Percentiles rank a stretch among this genome's conserved stretches.
These are phyloP conservation scores for Bufo gargarizans DNA, from an alignment of 2,113 vertebrate genomes.

Conservation along the genomic window DNA sequence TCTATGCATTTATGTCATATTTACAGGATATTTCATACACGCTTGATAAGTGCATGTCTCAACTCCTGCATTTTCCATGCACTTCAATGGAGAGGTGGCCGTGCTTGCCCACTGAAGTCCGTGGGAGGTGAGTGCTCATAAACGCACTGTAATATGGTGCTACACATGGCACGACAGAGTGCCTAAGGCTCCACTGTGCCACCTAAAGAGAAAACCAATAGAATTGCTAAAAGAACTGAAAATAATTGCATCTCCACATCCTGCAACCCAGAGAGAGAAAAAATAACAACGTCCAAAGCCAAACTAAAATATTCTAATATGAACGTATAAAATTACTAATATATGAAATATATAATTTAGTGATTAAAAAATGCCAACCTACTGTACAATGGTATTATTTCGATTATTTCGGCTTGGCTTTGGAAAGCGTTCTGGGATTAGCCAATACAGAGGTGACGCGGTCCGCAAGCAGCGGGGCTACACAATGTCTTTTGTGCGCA, in stretches of 20 bases:
- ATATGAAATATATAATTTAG: background rate
- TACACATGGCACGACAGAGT: background rate
- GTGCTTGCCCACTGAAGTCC: background rate
- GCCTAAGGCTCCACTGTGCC: background rate
- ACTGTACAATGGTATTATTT: background rate
- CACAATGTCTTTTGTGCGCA: constrained; percentile 5
- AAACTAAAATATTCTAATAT: background rate
- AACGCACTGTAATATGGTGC: background rate
- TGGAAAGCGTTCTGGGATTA: background rate
- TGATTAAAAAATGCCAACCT: background rate
- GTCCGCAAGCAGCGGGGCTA: background rate
- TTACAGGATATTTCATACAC: background rate
- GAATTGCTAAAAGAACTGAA: no score
- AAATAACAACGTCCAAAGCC: background rate
- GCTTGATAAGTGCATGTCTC: background rate
- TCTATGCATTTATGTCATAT: background rate
- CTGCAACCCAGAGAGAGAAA: background rate
- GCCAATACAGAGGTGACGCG: background rate
- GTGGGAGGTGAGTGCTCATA: background rate
- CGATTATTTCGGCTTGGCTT: background rate
- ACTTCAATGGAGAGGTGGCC: background rate
- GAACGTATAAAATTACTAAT: background rate
- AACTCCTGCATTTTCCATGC: background rate
- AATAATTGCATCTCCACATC: background rate
- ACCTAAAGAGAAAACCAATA: background rate